A percentile compares a stretch with the other conserved stretches of the same genome.
These are phyloP conservation scores for Andrena dorsata DNA, from an alignment of 2,888 invertebrate genomes.

Conservation along the genomic window DNA sequence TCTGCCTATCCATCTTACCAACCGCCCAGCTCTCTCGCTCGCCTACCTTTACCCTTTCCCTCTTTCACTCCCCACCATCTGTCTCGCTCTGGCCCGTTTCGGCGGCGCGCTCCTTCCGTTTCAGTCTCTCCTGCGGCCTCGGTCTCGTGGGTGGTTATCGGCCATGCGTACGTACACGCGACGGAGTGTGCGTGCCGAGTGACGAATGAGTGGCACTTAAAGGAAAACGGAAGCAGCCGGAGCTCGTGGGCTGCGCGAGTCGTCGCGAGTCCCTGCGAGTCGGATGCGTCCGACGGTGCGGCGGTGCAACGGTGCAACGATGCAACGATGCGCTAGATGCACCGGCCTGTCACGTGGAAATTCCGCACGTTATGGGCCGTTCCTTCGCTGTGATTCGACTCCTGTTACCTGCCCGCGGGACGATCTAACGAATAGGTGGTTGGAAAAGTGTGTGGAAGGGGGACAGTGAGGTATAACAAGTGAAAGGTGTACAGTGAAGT, in stretches of 20 bases:
- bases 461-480: background rate
- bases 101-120: constrained; percentile 5
- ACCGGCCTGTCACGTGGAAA: constrained; percentile 49
- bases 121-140: constrained; percentile 36
- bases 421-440: background rate
- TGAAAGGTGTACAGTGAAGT: background rate
- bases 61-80: background rate
- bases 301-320: background rate
- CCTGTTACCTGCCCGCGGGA: background rate
- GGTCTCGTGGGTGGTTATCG: constrained; percentile 16
- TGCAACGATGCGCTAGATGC: constrained; percentile 8
- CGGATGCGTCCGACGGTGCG: background rate
- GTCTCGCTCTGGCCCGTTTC: constrained; percentile 19
- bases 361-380: background rate
- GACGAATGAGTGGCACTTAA: constrained; percentile 65
- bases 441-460: too few relatives aligned
- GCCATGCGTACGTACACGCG: constrained; percentile 44
- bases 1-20: constrained; percentile 37
- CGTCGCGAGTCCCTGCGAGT: constrained; percentile 20
- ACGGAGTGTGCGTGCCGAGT: constrained; percentile 68
- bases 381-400: background rate
- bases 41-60: constrained; percentile 12
- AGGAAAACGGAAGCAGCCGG: constrained; percentile 55
- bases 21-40: constrained; percentile 39
- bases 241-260: constrained; percentile 11